Evolutionary conservation across 1,140 invertebrate species (phyloP), one percentile per base, ranked within the genome.

Genomic region (Drosophila athabasca): DNA sequence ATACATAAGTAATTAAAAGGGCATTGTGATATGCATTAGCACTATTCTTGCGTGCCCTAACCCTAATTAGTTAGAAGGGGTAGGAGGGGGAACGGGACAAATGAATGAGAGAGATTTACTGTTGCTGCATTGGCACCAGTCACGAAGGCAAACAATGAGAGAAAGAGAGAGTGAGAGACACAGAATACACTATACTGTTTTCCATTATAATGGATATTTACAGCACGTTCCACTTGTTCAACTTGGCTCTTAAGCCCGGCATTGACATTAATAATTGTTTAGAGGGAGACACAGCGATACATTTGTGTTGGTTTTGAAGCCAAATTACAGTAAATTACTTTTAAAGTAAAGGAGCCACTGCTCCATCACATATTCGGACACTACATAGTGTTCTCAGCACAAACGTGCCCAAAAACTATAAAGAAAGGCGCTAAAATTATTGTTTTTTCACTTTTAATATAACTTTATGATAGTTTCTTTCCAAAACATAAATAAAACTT

Each of bases 11-110:
- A 69, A 69, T 58, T 69, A 19, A 69, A 69, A 68, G 48, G 66
- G 64, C 43, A 69, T 69, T 69, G 64, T 69, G 51, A 69, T 46
- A 69, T 69, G 66, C 51, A 58, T 58, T 69, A 69, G 26, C 64
- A 69, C 45, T 45, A 35, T 58, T 24, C 65, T 68, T 50, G 66
- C 35, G 51, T 69, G 51, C 41, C 52, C 52, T 11, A 44, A 19
- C 35, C n/a, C 24, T 43, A 24, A 39, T 15, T n/a, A 3, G 13
- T 2, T 7, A 2, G 8, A 3, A 9, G 43, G 22, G 9, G 3
- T 7, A 2, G 8, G 6, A 9, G 43, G 22, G 31, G 6, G 2
- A 17, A 29, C 11, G 6, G 24, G 22, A 35, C 9, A 11, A 35
- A 35, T 11, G 9, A 29, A 19, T 26, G 17, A 19, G 17, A 24